Base-by-base conservation (phyloP, 1,140 invertebrate genomes). In the Drosophila oshimai region DNA sequence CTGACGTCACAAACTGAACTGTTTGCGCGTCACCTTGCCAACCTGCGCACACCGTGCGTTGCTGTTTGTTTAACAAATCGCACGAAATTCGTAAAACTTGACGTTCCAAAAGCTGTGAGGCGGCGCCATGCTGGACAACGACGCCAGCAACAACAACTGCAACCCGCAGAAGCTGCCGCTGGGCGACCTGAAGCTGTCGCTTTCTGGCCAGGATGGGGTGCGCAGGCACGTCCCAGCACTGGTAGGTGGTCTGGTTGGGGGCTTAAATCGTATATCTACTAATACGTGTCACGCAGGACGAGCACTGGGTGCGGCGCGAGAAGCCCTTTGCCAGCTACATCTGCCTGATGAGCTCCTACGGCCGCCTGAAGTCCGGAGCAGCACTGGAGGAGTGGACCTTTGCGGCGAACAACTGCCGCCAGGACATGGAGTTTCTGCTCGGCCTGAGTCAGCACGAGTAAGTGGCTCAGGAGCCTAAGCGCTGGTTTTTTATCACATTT, bases 371-470 rank as follows among this genome's bases (percentile, higher is more conserved):
- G 42, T 55, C 49, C 1, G 89, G 62, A 2, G 84, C 74, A 6
- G 74, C 61, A 1, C 17, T 91, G 15, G 89, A 91, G 18, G 90
- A 90, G 44, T 91, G 90, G 90, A 65, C 69, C 1, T 65, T 80
- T 51, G 51, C 69, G 17, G 75, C 90, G 31, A 67, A 61, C 17
- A 67, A 33, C 17, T 88, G 77, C n/a, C 49, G 58, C n/a, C 60
- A 77, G 31, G 90, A 91, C 36, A 71, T 90, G 20, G 62, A 89
- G 12, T 89, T 76, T 29, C 58, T 91, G 6, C 44, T 91, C 4
- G 46, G 69, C 6, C 12, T 89, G 1, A 58, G 15, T 0, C 90
- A 91, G 44, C 70, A 90, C 49, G 78, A 84, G 89, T 90, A 51
- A 67, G 71, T 54, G n/a, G n/a, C n/a, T n/a, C n/a, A n/a, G n/a